Evolutionary conservation across 2,888 invertebrate species (phyloP).

Genomic region (Gerris lacustris): DNA sequence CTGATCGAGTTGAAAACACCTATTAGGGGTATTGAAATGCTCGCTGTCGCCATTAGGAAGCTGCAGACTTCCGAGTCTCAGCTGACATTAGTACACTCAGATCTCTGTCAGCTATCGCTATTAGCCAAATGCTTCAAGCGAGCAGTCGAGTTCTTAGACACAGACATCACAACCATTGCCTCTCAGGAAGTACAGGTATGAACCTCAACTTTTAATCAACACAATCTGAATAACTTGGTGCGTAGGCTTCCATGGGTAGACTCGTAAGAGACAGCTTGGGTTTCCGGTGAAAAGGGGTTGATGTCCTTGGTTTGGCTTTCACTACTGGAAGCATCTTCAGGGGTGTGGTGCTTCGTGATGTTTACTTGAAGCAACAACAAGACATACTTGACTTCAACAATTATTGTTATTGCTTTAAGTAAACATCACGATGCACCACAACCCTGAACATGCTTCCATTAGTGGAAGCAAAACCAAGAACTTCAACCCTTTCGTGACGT

Average conservation of each 20-base stretch:
- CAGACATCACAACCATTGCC: conserved; percentile 83
- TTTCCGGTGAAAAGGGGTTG: conserved; percentile 6
- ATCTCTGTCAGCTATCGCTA: conserved; percentile 82
- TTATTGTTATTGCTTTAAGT: too few species aligned
- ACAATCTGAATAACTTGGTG: conserved; percentile 13
- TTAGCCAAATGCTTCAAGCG: conserved; percentile 84
- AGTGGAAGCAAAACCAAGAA: too few species aligned
- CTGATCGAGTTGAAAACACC: conserved; percentile 66
- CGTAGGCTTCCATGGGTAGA: background rate
- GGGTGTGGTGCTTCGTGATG: too few species aligned
- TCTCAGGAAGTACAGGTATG: conserved; percentile 49
- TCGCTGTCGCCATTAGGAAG: conserved; percentile 75
- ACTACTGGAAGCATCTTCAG: too few species aligned
- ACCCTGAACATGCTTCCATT: too few species aligned
- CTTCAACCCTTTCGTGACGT: too few species aligned
- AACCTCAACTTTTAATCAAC: conserved; percentile 24
- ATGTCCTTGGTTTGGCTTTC: too few species aligned
- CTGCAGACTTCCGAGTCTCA: conserved; percentile 78
- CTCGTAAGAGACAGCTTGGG: too few species aligned
- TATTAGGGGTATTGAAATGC: conserved; percentile 67
- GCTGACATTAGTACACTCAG: conserved; percentile 86
- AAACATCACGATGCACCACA: too few species aligned
- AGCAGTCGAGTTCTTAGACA: conserved; percentile 73
- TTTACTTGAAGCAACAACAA: too few species aligned
- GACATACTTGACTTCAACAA: too few species aligned